These are phyloP conservation scores for Bombyx huttoni DNA, from an alignment of 2,888 invertebrate genomes.

Conservation along the genomic window DNA sequence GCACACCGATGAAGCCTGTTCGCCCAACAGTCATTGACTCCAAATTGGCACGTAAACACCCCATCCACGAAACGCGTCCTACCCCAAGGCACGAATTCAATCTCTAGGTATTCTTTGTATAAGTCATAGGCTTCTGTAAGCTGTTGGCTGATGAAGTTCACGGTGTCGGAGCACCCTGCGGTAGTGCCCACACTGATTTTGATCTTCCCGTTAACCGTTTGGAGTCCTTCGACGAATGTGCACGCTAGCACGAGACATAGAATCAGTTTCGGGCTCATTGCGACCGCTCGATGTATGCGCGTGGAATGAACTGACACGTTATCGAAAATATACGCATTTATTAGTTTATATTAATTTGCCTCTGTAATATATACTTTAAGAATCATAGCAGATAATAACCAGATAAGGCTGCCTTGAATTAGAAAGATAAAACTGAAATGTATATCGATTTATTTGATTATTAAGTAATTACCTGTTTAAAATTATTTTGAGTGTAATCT, in stretches of 20 bases:
- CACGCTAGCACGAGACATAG: slow-evolving; percentile 12
- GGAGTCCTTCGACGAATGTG: slow-evolving; percentile 14
- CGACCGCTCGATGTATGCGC: slow-evolving; percentile 9
- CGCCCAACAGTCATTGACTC: slow-evolving; percentile 45
- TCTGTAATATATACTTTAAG: not conserved
- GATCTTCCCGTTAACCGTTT: slow-evolving; percentile 40
- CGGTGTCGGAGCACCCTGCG: slow-evolving; percentile 45
- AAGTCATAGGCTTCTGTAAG: slow-evolving; percentile 31
- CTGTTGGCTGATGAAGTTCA: slow-evolving; percentile 30
- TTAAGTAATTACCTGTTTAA: too few species aligned
- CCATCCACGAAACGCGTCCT: slow-evolving; percentile 30
- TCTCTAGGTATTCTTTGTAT: slow-evolving; percentile 37
- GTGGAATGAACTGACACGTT: slow-evolving; percentile 11
- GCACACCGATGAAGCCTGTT: slow-evolving; percentile 54
- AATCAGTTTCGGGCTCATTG: slow-evolving; percentile 15
- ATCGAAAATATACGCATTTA: slow-evolving; percentile 7
- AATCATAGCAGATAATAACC: not conserved
- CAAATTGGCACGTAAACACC: slow-evolving; percentile 36
- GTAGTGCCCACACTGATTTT: slow-evolving; percentile 41
- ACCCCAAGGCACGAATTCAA: slow-evolving; percentile 61
- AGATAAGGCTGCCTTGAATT: not conserved
- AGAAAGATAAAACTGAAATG: not conserved
- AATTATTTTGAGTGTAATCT: too few species aligned
- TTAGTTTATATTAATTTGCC: slow-evolving; percentile 6
- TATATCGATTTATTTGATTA: not conserved